Evolutionary conservation across 2,113 vertebrate genomes (phyloP).

Genomic region (Rhodinocichla rosea): DNA sequence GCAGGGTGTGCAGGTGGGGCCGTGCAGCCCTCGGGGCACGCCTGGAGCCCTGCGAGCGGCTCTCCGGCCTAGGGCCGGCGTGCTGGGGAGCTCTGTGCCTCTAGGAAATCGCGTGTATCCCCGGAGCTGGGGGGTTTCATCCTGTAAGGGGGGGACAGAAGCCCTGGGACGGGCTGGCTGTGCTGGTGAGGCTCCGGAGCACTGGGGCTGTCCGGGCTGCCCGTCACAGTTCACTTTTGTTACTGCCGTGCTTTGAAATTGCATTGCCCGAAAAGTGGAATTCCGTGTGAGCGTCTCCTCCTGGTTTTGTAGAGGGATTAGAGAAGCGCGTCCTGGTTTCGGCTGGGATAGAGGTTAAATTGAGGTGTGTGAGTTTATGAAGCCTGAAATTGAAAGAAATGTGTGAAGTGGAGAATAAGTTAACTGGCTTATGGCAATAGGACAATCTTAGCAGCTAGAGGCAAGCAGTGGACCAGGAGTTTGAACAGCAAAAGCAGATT

Average conservation of each 20-base stretch:
- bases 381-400: not conserved
- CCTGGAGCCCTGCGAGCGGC: rapidly evolving
- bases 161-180: not conserved
- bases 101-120: rapidly evolving
- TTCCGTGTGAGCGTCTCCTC: rapidly evolving
- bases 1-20: not conserved
- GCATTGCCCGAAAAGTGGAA: not conserved
- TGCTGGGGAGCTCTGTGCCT: not conserved
- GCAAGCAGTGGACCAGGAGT: not conserved
- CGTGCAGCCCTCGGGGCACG: not conserved
- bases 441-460: not conserved
- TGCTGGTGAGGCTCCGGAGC: not conserved
- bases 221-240: not conserved
- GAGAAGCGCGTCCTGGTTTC: not conserved
- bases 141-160: not conserved
- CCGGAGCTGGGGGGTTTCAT: not conserved
- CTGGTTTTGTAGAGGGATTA: not conserved
- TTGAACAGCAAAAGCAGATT: not conserved
- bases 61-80: not conserved
- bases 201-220: not conserved
- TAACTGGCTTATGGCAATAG: not conserved
- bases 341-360: not conserved
- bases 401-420: not conserved
- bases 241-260: not conserved
- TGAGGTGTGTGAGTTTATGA: not conserved